These are phyloP conservation scores for Empidonax alnorum DNA, from an alignment of 2,113 vertebrate genomes.

Conservation along the genomic window DNA sequence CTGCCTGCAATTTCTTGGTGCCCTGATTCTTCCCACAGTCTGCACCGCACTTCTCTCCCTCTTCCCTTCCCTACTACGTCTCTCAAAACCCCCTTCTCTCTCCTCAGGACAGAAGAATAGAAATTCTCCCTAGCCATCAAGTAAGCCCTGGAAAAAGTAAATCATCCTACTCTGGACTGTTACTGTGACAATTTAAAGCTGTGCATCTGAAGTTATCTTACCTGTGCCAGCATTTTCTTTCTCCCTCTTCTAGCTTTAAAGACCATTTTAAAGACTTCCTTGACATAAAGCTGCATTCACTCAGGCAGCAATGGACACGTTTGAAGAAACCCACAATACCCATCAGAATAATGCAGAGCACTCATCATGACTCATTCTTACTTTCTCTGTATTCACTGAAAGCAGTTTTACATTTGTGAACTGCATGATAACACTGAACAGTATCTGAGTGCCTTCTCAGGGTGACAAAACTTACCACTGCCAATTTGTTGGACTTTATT, in stretches of 20 bases:
- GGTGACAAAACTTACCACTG: background rate
- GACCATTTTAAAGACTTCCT: background rate
- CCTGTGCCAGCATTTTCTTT: background rate
- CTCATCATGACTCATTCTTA: slow-evolving; percentile 63
- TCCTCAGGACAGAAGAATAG: background rate
- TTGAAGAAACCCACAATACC: slow-evolving; percentile 47
- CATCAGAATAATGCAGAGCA: slow-evolving; percentile 48
- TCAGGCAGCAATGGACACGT: slow-evolving; percentile 14
- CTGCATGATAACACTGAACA: background rate
- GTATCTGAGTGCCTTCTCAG: slow-evolving; percentile 3
- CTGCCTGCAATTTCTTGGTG: background rate
- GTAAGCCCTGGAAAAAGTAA: background rate
- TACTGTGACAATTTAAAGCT: slow-evolving; percentile 7
- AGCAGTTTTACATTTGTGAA: slow-evolving; percentile 52
- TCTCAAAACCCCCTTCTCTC: background rate
- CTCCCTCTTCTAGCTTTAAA: slow-evolving; percentile 1
- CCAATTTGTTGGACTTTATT: background rate
- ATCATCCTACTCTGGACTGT: background rate
- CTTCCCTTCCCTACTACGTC: no score
- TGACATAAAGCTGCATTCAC: slow-evolving; percentile 35
- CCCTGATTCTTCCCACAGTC: background rate
- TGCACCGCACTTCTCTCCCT: no score
- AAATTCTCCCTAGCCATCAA: background rate
- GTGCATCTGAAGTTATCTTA: background rate
- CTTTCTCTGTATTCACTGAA: background rate